Evolutionary conservation across 2,113 vertebrate species (phyloP).

Genomic region (Ammospiza nelsoni): DNA sequence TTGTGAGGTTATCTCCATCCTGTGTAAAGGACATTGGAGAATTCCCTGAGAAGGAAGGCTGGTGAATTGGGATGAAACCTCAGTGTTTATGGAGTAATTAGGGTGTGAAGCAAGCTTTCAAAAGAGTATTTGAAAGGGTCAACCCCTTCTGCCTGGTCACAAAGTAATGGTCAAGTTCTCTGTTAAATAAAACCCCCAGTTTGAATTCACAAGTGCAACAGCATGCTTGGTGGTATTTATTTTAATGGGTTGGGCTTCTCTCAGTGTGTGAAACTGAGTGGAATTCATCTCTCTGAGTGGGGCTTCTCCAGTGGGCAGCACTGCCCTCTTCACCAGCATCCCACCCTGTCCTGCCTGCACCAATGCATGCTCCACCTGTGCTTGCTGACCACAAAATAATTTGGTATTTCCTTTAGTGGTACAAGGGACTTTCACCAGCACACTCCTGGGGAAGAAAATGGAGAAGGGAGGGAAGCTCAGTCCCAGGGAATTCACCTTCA

Average conservation of each 20-base stretch:
- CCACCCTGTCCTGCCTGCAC: not conserved
- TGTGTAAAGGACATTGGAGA: not conserved
- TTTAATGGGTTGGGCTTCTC: not conserved
- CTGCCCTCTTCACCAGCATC: not conserved
- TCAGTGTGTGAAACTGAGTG: not conserved
- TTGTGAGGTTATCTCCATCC: not conserved
- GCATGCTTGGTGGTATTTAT: not conserved
- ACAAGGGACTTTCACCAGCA: not conserved
- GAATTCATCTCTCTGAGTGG: not conserved
- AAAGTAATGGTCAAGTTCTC: not conserved
- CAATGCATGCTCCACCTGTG: rapidly evolving
- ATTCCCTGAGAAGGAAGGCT: not conserved
- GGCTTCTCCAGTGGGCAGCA: not conserved
- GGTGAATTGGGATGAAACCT: not conserved
- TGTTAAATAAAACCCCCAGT: not conserved
- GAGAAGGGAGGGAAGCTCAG: not conserved
- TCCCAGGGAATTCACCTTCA: not conserved
- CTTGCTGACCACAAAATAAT: not conserved
- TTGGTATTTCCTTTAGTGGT: not conserved
- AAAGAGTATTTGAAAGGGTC: not conserved
- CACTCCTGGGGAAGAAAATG: not conserved
- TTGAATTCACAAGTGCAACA: not conserved
- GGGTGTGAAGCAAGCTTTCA: not conserved
- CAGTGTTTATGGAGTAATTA: not conserved
- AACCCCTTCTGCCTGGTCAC: not conserved